Evolutionary conservation across 1,140 invertebrate genomes (phyloP).

Genomic region (Tetramorium alpestre): DNA sequence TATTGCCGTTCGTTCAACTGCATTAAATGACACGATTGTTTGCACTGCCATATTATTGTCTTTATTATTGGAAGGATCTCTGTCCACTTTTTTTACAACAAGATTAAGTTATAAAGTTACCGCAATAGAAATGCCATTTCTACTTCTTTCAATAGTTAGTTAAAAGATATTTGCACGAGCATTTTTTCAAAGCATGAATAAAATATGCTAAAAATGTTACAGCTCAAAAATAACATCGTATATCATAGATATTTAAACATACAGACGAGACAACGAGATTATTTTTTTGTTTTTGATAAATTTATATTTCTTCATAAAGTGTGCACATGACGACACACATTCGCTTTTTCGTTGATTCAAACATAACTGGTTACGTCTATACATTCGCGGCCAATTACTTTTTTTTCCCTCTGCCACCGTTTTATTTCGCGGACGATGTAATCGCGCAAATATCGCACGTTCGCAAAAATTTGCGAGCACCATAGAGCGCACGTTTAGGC

Average conservation of each 20-base stretch:
- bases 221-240: background rate
- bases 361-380: slow-evolving; percentile 31
- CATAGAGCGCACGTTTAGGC: slow-evolving; percentile 41
- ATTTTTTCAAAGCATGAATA: background rate
- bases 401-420: background rate
- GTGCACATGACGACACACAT: background rate
- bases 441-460: slow-evolving; percentile 35
- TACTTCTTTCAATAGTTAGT: background rate
- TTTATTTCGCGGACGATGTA: slow-evolving; percentile 40
- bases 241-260: background rate
- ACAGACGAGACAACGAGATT: background rate
- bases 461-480: slow-evolving; percentile 31
- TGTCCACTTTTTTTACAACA: background rate
- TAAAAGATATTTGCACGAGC: background rate
- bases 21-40: slow-evolving; percentile 35
- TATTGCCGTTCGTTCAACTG: background rate
- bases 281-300: background rate
- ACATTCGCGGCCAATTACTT: slow-evolving; percentile 26
- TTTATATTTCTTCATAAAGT: slow-evolving; percentile 26
- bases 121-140: background rate
- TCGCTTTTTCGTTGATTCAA: slow-evolving; percentile 12
- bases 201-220: background rate
- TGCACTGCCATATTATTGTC: background rate
- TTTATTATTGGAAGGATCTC: background rate
- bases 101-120: background rate